Percentiles rank a stretch among this genome's conserved stretches.
These are phyloP conservation scores for Abrostola tripartita DNA, from an alignment of 2,888 invertebrate genomes.

Conservation along the genomic window DNA sequence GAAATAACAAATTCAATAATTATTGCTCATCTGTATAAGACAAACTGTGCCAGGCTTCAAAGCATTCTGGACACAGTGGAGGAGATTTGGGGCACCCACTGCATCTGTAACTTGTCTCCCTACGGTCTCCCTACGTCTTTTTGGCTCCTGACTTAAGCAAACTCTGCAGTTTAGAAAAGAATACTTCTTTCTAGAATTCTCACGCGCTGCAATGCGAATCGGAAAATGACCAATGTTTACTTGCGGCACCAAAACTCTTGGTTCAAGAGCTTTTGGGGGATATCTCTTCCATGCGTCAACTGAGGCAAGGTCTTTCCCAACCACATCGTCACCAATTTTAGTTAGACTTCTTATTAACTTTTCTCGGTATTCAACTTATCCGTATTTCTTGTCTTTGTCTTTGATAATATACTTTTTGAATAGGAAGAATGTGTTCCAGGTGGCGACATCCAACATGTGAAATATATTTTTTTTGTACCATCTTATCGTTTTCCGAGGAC, in stretches of 20 bases:
- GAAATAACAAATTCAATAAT: too few species aligned
- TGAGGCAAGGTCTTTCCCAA: slow-evolving; percentile 3
- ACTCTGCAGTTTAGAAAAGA: slow-evolving; percentile 9
- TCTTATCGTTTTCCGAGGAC: slow-evolving; percentile 37
- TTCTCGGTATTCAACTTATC: slow-evolving; percentile 23
- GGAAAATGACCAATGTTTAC: slow-evolving; percentile 11
- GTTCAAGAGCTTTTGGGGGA: slow-evolving; percentile 5
- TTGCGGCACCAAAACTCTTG: slow-evolving; percentile 3
- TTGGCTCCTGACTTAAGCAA: slow-evolving; percentile 5
- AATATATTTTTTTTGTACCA: slow-evolving; percentile 45
- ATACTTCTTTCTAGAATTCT: slow-evolving; percentile 13
- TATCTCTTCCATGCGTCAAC: slow-evolving; percentile 10
- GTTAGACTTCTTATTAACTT: slow-evolving; percentile 16
- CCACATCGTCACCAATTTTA: slow-evolving; percentile 2
- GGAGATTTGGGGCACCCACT: slow-evolving; percentile 13
- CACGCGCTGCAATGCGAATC: slow-evolving; percentile 3
- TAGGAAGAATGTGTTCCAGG: slow-evolving; percentile 34
- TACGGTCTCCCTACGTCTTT: too few species aligned
- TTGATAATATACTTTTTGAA: slow-evolving; percentile 28
- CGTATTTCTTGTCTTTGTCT: slow-evolving; percentile 2
- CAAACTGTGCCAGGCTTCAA: slow-evolving; percentile 16
- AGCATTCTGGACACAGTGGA: slow-evolving; percentile 14
- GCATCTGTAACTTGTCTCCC: slow-evolving; percentile 17
- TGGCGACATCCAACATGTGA: slow-evolving; percentile 19
- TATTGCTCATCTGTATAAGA: too few species aligned